Percentiles rank a stretch among this genome's conserved stretches.
Evolutionary conservation across 2,797 vertebrate species (phyloP).

Genomic region (Girardinus metallicus): DNA sequence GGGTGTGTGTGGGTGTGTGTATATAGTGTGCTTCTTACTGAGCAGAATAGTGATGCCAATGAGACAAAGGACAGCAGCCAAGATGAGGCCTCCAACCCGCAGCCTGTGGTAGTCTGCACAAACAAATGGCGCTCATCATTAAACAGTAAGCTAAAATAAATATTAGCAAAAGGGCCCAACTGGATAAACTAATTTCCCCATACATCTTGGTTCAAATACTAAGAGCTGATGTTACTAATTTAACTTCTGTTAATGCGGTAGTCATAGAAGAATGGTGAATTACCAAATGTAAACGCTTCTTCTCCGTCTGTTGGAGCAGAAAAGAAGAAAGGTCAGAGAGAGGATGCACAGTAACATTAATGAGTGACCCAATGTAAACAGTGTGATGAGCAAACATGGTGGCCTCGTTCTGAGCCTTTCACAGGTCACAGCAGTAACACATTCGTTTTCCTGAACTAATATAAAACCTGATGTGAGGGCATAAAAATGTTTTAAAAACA

Average conservation of each 20-base stretch:
- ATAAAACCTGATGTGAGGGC: background rate
- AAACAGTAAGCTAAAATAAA: background rate
- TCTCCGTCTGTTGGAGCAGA: slow-evolving; percentile 64
- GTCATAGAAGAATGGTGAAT: slow-evolving; percentile 21
- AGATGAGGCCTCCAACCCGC: slow-evolving; percentile 83
- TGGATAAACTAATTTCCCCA: background rate
- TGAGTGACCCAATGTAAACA: slow-evolving; percentile 21
- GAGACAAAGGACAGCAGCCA: slow-evolving; percentile 85
- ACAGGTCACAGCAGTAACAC: slow-evolving; percentile 14
- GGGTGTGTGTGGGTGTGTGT: background rate
- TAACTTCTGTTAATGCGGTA: background rate
- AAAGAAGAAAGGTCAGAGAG: slow-evolving; percentile 15
- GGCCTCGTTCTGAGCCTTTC: slow-evolving; percentile 36
- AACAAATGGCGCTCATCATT: slow-evolving; percentile 11
- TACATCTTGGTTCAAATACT: no score
- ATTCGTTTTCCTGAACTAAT: background rate
- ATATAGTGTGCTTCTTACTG: slow-evolving; percentile 73
- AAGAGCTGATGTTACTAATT: background rate
- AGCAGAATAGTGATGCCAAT: slow-evolving; percentile 86
- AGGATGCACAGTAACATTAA: slow-evolving; percentile 18
- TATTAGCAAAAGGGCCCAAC: background rate
- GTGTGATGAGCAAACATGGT: slow-evolving; percentile 11
- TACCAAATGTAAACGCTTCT: slow-evolving; percentile 83
- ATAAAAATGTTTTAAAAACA: background rate
- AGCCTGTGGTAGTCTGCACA: slow-evolving; percentile 81